phyloP scores from a whole-genome alignment of 2,113 vertebrate species.

The Mus pahari region DNA sequence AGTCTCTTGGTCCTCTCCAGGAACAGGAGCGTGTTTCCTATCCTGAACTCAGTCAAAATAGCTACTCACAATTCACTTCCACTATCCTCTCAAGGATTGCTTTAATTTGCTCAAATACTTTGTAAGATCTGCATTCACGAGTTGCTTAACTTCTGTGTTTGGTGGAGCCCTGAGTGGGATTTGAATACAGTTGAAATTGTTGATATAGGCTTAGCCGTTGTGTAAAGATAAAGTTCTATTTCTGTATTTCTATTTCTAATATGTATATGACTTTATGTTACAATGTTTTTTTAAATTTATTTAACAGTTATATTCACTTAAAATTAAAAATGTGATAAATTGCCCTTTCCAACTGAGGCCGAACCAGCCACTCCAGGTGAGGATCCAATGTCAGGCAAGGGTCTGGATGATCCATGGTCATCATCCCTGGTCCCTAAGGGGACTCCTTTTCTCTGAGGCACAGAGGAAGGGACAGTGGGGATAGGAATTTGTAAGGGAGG shows the following conservation, averaged over 20 bases:
- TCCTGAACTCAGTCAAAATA: neutral
- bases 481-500: no score
- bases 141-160: neutral
- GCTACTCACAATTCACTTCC: neutral
- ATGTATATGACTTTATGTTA: neutral
- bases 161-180: neutral
- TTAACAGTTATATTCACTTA: neutral
- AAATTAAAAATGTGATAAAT: neutral
- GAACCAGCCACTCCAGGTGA: no score
- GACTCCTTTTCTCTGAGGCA: no score
- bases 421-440: no score
- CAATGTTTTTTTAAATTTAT: neutral
- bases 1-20: neutral
- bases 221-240: neutral
- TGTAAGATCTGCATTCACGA: neutral
- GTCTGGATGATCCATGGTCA: no score
- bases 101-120: neutral
- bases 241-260: neutral
- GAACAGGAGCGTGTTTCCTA: neutral
- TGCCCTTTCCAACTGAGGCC: no score
- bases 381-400: no score
- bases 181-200: constrained; percentile 2
- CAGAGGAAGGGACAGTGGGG: no score
- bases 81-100: neutral
- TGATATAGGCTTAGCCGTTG: neutral